Conservation (phyloP, 2,797 vertebrate genomes). For the Enteromius argenteus region DNA sequence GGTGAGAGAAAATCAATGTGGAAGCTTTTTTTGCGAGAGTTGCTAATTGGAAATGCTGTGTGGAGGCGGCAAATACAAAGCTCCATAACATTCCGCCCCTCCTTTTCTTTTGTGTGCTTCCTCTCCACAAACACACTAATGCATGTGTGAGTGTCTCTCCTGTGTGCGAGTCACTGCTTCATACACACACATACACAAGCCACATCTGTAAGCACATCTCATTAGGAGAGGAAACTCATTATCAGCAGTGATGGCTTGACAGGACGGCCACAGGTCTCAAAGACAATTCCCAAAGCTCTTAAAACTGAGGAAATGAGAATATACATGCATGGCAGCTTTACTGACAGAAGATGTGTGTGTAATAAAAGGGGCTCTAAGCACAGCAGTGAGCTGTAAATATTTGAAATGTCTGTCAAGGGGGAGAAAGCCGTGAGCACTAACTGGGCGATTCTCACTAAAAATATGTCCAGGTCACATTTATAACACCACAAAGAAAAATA, state of each 20-base stretch:
- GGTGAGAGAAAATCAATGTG: conserved; percentile 63
- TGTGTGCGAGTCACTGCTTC: conserved; percentile 30
- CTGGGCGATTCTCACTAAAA: not conserved
- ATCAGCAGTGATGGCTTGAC: conserved; percentile 4
- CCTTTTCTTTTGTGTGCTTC: conserved; percentile 2
- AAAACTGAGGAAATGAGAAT: conserved; percentile 27
- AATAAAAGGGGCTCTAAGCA: not conserved
- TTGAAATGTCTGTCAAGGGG: conserved; percentile 2
- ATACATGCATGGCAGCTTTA: conserved; percentile 5
- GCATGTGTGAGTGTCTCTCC: conserved; percentile 49
- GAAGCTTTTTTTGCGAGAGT: conserved; percentile 54
- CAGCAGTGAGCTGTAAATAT: conserved; percentile 4
- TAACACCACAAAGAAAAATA: not conserved
- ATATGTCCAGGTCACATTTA: conserved; percentile 11
- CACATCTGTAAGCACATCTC: conserved; percentile 54
- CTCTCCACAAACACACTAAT: conserved; percentile 25
- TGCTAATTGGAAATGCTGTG: conserved; percentile 64
- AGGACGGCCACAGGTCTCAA: conserved; percentile 42
- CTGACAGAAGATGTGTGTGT: not conserved
- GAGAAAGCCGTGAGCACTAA: not conserved
- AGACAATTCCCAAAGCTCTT: conserved; percentile 46
- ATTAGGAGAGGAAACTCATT: conserved; percentile 63
- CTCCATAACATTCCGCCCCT: conserved; percentile 7
- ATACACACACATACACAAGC: not conserved
- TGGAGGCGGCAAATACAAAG: conserved; percentile 10